Evolutionary conservation across 2,113 vertebrate genomes (phyloP).

Genomic region (Psophia crepitans): DNA sequence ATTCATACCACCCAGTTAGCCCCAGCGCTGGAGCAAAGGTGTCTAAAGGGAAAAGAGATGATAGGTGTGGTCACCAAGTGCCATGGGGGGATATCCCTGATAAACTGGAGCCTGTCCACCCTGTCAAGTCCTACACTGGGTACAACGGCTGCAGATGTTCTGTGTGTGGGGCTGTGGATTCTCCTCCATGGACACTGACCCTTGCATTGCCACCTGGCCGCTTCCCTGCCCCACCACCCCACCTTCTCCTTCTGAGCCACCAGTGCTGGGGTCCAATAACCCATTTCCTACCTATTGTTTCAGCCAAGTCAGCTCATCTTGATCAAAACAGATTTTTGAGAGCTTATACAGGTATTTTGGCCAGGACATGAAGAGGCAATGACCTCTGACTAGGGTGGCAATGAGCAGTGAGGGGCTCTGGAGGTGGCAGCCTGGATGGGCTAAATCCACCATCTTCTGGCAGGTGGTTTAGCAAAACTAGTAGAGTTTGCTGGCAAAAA

Average conservation of each 20-base stretch:
- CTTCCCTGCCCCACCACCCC: not conserved
- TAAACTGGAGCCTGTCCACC: fast-evolving
- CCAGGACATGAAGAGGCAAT: not conserved
- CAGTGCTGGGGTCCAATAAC: not conserved
- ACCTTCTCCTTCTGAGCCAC: not conserved
- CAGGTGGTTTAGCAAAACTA: not conserved
- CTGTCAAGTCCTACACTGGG: not conserved
- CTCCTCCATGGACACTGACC: not conserved
- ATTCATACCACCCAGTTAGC: not conserved
- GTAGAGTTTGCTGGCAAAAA: not conserved
- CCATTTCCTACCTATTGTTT: not conserved
- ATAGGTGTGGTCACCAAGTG: fast-evolving
- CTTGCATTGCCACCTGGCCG: too few relatives aligned
- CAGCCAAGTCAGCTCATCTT: not conserved
- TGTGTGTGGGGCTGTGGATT: not conserved
- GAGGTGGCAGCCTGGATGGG: not conserved
- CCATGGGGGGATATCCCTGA: not conserved
- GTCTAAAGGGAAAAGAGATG: not conserved
- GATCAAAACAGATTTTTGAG: not conserved
- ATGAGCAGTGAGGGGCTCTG: not conserved
- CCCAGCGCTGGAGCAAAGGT: not conserved
- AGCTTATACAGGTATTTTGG: not conserved
- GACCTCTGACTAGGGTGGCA: not conserved
- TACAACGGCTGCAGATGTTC: not conserved
- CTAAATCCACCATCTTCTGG: not conserved